phyloP scores from a whole-genome alignment of 1,140 invertebrate genomes.

The Drosophila oshimai region DNA sequence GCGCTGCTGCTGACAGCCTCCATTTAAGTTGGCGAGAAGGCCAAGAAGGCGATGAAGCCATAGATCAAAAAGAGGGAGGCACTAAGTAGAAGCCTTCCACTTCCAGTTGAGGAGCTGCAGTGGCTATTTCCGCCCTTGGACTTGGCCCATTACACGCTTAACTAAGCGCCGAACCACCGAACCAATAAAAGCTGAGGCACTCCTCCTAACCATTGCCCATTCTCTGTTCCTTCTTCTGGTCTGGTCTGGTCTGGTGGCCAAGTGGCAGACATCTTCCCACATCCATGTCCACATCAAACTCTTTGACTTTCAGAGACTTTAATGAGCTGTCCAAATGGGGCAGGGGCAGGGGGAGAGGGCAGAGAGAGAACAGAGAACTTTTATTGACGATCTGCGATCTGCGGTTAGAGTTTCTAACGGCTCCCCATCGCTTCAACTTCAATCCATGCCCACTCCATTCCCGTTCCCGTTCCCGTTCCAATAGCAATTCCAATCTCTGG shows the following conservation, averaged over 20 bases:
- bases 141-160: conserved; percentile 69
- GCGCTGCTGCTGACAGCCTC: conserved; percentile 37
- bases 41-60: not conserved
- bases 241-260: conserved; percentile 23
- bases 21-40: not conserved
- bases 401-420: conserved; percentile 66
- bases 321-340: conserved; percentile 49
- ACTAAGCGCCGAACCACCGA: conserved; percentile 56
- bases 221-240: not conserved
- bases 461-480: conserved; percentile 1
- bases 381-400: conserved; percentile 60
- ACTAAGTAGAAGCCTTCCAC: not conserved
- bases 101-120: not conserved
- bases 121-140: conserved; percentile 48
- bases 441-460: conserved; percentile 1
- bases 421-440: too few relatives aligned
- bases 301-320: conserved; percentile 33
- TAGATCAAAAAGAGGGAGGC: not conserved
- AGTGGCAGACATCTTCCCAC: conserved; percentile 37
- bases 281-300: conserved; percentile 21
- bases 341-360: not conserved
- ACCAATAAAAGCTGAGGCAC: conserved; percentile 52
- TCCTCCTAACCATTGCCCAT: not conserved
- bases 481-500: conserved; percentile 23
- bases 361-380: too few relatives aligned